Percentiles rank a stretch among this genome's conserved stretches.
phyloP scores from a whole-genome alignment of 2,797 vertebrate genomes.

The Molossus molossus region DNA sequence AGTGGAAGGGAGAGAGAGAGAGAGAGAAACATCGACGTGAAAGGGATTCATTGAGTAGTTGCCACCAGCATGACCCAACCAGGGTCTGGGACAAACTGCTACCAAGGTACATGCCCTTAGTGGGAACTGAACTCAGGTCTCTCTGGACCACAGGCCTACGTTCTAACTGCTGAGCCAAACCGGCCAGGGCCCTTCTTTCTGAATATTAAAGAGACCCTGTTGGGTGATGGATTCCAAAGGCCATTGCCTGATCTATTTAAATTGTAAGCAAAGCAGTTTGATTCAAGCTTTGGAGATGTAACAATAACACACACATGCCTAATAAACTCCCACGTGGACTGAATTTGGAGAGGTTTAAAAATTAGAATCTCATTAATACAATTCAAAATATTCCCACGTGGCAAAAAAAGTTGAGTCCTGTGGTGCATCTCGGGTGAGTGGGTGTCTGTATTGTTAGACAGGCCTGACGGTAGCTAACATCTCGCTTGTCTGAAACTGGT shows the following conservation, averaged over 20 bases:
- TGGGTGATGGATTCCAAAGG: conserved; percentile 7
- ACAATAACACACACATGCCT: background rate
- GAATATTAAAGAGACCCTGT: background rate
- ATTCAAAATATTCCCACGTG: conserved; percentile 44
- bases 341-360: conserved; percentile 26
- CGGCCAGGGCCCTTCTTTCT: background rate
- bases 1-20: no score
- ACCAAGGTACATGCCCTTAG: no score
- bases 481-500: background rate
- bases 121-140: no score
- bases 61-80: no score
- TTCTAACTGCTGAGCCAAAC: no score
- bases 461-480: background rate
- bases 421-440: background rate
- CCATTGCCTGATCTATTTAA: conserved; percentile 31
- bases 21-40: no score
- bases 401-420: background rate
- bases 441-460: background rate
- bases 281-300: conserved; percentile 17
- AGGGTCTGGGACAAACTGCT: no score
- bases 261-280: conserved; percentile 47
- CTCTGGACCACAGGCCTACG: no score
- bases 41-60: no score
- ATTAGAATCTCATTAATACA: conserved; percentile 15
- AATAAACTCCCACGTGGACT: background rate